Percentiles rank a stretch among this genome's conserved stretches.
phyloP scores from a whole-genome alignment of 2,888 invertebrate species.

The Mythimna ferrago region DNA sequence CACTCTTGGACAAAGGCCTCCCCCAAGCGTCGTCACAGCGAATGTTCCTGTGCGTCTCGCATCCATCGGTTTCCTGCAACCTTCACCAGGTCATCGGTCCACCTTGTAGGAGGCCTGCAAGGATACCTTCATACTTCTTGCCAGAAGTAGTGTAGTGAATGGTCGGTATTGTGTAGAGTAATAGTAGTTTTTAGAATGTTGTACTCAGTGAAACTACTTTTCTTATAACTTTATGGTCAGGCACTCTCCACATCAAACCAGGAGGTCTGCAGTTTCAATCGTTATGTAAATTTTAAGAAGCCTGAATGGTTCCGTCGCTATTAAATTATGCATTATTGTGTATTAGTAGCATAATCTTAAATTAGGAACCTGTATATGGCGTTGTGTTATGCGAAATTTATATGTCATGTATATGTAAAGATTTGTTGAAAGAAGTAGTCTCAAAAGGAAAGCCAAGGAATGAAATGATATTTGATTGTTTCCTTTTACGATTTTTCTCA shows the following conservation, averaged over 20 bases:
- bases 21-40: too few species aligned
- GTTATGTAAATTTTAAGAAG: constrained; percentile 49
- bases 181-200: not conserved
- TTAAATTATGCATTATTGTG: constrained; percentile 36
- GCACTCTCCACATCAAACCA: constrained; percentile 14
- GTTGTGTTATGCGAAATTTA: constrained; percentile 23
- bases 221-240: not conserved
- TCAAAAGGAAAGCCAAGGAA: too few species aligned
- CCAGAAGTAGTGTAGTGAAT: too few species aligned
- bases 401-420: constrained; percentile 2
- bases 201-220: not conserved
- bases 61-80: too few species aligned
- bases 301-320: constrained; percentile 21
- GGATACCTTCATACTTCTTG: too few species aligned
- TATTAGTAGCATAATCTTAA: constrained; percentile 34
- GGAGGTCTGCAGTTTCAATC: constrained; percentile 46
- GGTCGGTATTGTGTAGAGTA: too few species aligned
- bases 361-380: constrained; percentile 24
- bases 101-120: too few species aligned
- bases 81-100: too few species aligned
- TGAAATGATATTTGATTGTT: constrained; percentile 13
- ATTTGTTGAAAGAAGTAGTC: not conserved
- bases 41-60: too few species aligned
- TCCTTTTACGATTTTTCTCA: not conserved
- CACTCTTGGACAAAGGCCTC: too few species aligned